Conservation (phyloP, 2,888 invertebrate genomes). For the Syrista parreyssii region DNA sequence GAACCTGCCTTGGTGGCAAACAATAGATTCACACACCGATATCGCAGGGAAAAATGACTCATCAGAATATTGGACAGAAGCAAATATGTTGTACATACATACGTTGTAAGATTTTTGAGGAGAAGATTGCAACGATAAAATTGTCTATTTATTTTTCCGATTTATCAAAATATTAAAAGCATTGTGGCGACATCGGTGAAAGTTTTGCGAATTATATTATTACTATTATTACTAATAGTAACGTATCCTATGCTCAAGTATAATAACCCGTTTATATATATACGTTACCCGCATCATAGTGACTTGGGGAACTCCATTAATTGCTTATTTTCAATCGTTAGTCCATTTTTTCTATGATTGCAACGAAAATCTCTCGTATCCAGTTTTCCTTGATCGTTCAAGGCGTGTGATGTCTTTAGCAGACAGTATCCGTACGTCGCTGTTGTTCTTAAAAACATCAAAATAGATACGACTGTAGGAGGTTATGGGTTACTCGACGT, state of each 20-base stretch:
- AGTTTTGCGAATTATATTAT: background rate
- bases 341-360: background rate
- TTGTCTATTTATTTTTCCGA: background rate
- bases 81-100: too few species aligned
- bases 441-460: background rate
- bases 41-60: background rate
- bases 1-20: background rate
- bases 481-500: background rate
- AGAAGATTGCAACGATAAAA: background rate
- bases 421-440: too few species aligned
- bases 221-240: background rate
- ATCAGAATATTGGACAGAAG: too few species aligned
- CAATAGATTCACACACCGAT: background rate
- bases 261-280: background rate
- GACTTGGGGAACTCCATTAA: background rate
- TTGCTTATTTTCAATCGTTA: background rate
- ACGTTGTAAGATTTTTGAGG: too few species aligned
- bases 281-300: background rate
- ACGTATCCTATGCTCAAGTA: background rate
- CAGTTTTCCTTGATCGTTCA: background rate
- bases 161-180: background rate
- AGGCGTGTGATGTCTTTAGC: background rate
- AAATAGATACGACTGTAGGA: background rate
- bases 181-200: background rate
- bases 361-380: background rate